Base-by-base conservation (phyloP, 2,888 invertebrate species). In the Andrena chrysosceles region DNA sequence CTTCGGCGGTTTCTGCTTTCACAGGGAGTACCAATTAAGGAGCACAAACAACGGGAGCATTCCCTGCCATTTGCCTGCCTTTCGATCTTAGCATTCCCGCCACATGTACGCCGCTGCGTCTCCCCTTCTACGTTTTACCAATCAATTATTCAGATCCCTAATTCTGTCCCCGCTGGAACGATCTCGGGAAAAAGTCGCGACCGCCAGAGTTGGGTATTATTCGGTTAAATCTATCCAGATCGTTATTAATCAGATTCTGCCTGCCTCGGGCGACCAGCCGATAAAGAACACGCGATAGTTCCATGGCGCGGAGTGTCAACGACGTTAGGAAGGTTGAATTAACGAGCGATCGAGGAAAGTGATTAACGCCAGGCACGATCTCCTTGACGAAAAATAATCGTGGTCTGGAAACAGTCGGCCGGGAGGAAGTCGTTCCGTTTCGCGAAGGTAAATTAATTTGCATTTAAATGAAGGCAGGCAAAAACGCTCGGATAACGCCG, bases 1-100 rank as follows among this genome's bases (percentile, higher is more conserved):
- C 73, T 81, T 76, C 64, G 26, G 29, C n/a, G 63, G 62, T 56
- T 60, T 75, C 35, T 77, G 77, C 74, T 77, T 75, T 82, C 73
- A 83, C 75, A 76, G 70, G 72, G 76, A 83, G 74, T 83, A 73
- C 84, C 91, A 90, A 91, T 91, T 90, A 90, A 84, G 85, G 79
- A 84, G 81, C 75, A 84, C 88, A 87, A 89, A 88, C 85, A 89
- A 88, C 80, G 84, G 79, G 83, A 75, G 74, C 60, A 73, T 77
- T 59, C 72, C 49, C 26, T 31, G 26, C 62, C 48, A 67, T 66
- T 66, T 68, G 52, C 56, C 66, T 83, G 54, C 68, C 72, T 62
- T 66, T 64, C 31, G 13, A 26, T 31, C 26, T 52, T 66, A 29
- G 70, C 79, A 81, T 59, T 62, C 80, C 59, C 66, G 42, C 52